Evolutionary conservation across 2,888 invertebrate genomes (phyloP).

Genomic region (Tetragonula carbonaria): DNA sequence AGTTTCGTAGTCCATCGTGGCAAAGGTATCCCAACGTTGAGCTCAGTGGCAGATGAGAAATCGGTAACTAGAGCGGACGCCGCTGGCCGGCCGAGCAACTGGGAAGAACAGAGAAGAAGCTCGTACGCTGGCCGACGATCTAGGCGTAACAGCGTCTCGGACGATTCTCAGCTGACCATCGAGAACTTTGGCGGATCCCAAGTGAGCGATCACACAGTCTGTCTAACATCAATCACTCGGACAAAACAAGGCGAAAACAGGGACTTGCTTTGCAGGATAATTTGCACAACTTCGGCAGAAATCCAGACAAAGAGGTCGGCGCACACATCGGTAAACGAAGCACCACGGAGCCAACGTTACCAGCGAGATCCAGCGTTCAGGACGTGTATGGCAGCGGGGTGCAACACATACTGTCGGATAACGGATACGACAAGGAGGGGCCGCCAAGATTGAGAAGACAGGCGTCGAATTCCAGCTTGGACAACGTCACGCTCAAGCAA

Average conservation of each 20-base stretch:
- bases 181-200: slow-evolving; percentile 97
- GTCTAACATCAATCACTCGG: too few species aligned
- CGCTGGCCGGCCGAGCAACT: slow-evolving; percentile 94
- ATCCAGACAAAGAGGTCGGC: slow-evolving; percentile 90
- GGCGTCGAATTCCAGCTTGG: slow-evolving; percentile 83
- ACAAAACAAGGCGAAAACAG: too few species aligned
- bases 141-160: slow-evolving; percentile 92
- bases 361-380: slow-evolving; percentile 90
- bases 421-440: slow-evolving; percentile 81
- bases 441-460: slow-evolving; percentile 78
- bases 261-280: slow-evolving; percentile 85
- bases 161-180: slow-evolving; percentile 95
- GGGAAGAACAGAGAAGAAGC: slow-evolving; percentile 90
- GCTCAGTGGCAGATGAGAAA: slow-evolving; percentile 89
- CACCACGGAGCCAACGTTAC: slow-evolving; percentile 87
- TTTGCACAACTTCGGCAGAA: slow-evolving; percentile 92
- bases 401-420: slow-evolving; percentile 82
- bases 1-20: slow-evolving; percentile 93
- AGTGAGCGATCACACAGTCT: slow-evolving; percentile 69
- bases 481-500: slow-evolving; percentile 84
- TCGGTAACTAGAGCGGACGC: slow-evolving; percentile 85
- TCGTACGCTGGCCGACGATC: slow-evolving; percentile 93
- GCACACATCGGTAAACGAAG: slow-evolving; percentile 77
- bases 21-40: slow-evolving; percentile 91
- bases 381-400: slow-evolving; percentile 85